These are phyloP conservation scores for Limanda limanda DNA, from an alignment of 2,113 vertebrate genomes.

Conservation along the genomic window DNA sequence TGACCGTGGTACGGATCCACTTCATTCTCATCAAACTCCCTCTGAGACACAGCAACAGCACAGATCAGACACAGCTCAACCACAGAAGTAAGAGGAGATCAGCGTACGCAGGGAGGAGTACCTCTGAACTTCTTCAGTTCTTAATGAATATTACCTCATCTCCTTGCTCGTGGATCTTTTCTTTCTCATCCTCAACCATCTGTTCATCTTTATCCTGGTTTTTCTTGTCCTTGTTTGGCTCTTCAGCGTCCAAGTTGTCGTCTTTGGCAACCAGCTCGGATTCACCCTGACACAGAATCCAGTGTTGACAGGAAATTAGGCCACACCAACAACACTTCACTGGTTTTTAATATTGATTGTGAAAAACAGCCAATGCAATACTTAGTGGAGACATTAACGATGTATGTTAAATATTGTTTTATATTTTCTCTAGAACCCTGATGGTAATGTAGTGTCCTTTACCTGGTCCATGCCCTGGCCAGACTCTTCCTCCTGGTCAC, in stretches of 20 bases:
- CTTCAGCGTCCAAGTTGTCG: slow-evolving; percentile 86
- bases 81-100: neutral
- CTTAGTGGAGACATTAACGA: neutral
- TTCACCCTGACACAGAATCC: slow-evolving; percentile 82
- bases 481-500: slow-evolving; percentile 89
- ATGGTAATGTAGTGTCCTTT: slow-evolving; percentile 1
- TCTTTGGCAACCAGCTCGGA: slow-evolving; percentile 95
- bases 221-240: slow-evolving; percentile 86
- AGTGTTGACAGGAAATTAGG: neutral
- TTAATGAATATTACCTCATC: slow-evolving; percentile 86
- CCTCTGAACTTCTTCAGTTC: neutral
- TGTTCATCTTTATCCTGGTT: slow-evolving; percentile 82
- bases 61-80: neutral
- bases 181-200: slow-evolving; percentile 76
- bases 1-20: slow-evolving; percentile 93
- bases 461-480: slow-evolving; percentile 98
- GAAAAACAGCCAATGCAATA: neutral
- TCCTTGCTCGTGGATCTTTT: slow-evolving; percentile 92
- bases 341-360: neutral
- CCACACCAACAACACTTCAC: neutral
- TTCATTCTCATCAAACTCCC: slow-evolving; percentile 96
- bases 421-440: neutral
- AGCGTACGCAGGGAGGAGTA: neutral
- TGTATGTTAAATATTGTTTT: neutral
- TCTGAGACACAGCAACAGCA: slow-evolving; percentile 71